phyloP scores from a whole-genome alignment of 2,797 vertebrate genomes.

The Anas acuta region DNA sequence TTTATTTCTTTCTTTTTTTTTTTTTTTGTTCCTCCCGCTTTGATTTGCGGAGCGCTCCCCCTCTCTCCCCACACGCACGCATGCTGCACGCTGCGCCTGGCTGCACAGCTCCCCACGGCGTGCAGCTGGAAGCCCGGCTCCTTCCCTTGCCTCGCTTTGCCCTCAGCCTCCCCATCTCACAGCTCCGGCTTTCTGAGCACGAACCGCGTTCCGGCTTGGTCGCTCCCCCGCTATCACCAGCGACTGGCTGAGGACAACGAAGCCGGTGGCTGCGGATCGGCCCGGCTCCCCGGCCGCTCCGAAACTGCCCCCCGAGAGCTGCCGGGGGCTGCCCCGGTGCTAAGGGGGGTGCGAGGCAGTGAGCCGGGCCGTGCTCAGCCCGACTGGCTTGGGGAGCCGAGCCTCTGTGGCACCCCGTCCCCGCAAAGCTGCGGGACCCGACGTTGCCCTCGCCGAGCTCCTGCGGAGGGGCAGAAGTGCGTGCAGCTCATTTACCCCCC shows the following conservation, averaged over 20 bases:
- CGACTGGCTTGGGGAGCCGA: too few relatives aligned
- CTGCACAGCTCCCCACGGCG: not conserved
- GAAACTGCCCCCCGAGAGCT: not conserved
- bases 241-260: not conserved
- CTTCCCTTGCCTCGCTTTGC: not conserved
- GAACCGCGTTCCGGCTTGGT: not conserved
- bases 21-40: accelerated
- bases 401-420: too few relatives aligned
- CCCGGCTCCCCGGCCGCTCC: not conserved
- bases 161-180: not conserved
- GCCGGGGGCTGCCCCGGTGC: not conserved
- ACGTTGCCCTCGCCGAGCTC: too few relatives aligned
- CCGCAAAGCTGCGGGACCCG: too few relatives aligned
- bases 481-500: too few relatives aligned
- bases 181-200: accelerated
- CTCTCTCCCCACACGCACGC: not conserved
- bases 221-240: not conserved
- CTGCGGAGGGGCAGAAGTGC: too few relatives aligned
- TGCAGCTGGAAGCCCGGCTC: not conserved
- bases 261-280: not conserved
- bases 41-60: not conserved
- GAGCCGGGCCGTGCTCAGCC: too few relatives aligned
- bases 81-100: not conserved
- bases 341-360: too few relatives aligned
- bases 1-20: not conserved